Percentiles rank a stretch among this genome's conserved stretches.
Evolutionary conservation across 2,797 vertebrate genomes (phyloP).

Genomic region (Philypnodon macrostomus): DNA sequence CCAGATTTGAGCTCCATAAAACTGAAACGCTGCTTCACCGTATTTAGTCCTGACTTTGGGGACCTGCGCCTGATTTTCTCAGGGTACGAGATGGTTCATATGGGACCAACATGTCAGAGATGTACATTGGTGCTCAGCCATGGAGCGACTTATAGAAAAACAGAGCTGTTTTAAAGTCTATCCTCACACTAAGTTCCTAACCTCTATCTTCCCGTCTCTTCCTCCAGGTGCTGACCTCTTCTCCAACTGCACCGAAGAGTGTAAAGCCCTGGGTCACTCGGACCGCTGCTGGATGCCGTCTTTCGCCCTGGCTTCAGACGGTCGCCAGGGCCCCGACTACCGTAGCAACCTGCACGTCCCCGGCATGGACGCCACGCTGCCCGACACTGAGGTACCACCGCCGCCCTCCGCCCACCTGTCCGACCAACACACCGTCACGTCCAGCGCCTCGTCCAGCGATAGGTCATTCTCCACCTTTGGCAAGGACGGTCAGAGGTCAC

Average conservation of each 20-base stretch:
- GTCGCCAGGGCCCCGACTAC: slow-evolving; percentile 95
- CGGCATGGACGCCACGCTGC: slow-evolving; percentile 97
- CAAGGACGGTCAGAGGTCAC: slow-evolving; percentile 86
- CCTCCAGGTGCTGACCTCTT: slow-evolving; percentile 90
- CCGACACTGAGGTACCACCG: slow-evolving; percentile 95
- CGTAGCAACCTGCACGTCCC: slow-evolving; percentile 98
- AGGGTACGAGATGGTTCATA: too few species aligned
- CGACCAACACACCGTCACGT: slow-evolving; percentile 72
- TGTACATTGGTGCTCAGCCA: too few species aligned
- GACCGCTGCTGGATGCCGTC: slow-evolving; percentile 99
- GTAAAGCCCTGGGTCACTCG: slow-evolving; percentile 97
- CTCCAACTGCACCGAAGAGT: slow-evolving; percentile 99
- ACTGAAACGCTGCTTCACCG: too few species aligned
- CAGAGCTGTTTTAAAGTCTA: too few species aligned
- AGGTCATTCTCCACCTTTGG: slow-evolving; percentile 99
- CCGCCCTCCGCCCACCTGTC: slow-evolving; percentile 70
- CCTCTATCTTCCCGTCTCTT: not conserved
- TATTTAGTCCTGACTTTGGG: too few species aligned
- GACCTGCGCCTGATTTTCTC: too few species aligned
- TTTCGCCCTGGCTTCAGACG: slow-evolving; percentile 91
- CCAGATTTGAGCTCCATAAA: too few species aligned
- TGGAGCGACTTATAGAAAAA: too few species aligned
- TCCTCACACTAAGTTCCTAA: not conserved
- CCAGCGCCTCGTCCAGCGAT: slow-evolving; percentile 79
- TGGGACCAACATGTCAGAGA: too few species aligned